A percentile compares a stretch with the other conserved stretches of the same genome.
phyloP scores from a whole-genome alignment of 2,888 invertebrate species.

The Sylvicola fuscatus region DNA sequence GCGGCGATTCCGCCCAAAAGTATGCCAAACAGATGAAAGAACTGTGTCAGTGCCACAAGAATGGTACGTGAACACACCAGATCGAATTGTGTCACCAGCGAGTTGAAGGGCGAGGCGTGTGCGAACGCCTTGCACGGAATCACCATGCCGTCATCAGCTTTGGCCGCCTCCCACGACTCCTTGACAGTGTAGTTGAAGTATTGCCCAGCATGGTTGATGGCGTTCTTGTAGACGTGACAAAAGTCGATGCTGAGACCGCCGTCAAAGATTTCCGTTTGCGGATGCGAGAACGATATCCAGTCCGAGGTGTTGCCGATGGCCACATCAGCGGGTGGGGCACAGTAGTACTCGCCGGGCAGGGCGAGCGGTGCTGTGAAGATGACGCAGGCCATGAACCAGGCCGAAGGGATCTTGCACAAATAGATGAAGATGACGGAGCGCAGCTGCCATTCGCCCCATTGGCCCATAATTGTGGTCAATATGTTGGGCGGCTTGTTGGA shows the following conservation, averaged over 20 bases:
- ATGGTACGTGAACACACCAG: constrained; percentile 25
- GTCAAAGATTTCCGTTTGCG: too few species aligned
- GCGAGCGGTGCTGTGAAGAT: constrained; percentile 27
- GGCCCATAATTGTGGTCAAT: too few species aligned
- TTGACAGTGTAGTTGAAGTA: constrained; percentile 1
- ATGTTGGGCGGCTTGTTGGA: too few species aligned
- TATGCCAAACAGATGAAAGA: constrained; percentile 27
- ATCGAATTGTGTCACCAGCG: constrained; percentile 24
- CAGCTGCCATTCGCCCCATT: constrained; percentile 24
- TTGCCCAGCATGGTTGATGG: neutral
- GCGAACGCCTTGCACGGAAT: constrained; percentile 5
- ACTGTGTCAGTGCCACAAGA: constrained; percentile 26
- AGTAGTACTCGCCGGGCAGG: constrained; percentile 25
- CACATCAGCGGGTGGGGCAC: constrained; percentile 19
- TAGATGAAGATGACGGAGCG: constrained; percentile 25
- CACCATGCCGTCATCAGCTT: neutral
- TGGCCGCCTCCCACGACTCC: neutral
- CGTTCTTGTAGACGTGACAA: constrained; percentile 4
- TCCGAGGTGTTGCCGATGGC: too few species aligned
- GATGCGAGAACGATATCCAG: too few species aligned
- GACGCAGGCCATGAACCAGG: constrained; percentile 30
- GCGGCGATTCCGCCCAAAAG: constrained; percentile 24
- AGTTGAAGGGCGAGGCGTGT: constrained; percentile 15
- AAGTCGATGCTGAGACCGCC: constrained; percentile 1
- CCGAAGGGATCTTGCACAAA: constrained; percentile 26